Base-by-base conservation (phyloP, 2,797 vertebrate species). In the Enteromius paludinosus region DNA sequence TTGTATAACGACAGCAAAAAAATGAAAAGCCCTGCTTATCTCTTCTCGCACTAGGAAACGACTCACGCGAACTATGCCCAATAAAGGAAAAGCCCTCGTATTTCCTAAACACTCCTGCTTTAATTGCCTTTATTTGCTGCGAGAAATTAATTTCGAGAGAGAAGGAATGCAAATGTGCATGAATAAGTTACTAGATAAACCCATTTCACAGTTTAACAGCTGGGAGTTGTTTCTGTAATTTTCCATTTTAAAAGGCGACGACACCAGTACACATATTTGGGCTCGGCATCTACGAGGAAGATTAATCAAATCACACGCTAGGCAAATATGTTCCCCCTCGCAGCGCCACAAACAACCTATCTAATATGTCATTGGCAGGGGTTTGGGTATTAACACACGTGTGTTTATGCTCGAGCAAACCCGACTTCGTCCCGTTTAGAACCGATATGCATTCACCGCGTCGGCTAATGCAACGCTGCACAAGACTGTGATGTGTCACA, bases 201-300 rank as follows among this genome's bases (percentile, higher is more conserved):
- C 90, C 75, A 90, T 93, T 95, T 95, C 89, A 90, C 87, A 89
- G 86, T 79, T 90, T 94, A 96, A 93, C 93, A 96, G 92, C 94
- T 95, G 93, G 92, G 89, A 93, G 89, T 88, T 93, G 90, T 94
- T 90, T 95, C 93, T 92, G 85, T 93, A 93, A 96, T 95, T 95
- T 68, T 92, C 90, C 82, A 69, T 88, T 95, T 95, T 92, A 93
- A 95, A 96, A 94, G 91, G 94, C 93, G 92, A 92, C 82, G 90
- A 90, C 90, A 92, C 89, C 88, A 92, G 90, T 82, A 85, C 89
- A 90, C 89, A 91, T 91, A 90, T 91, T 88, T 85, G 87, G 88
- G 86, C 73, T 90, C 91, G 82, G 82, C 78, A 89, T 93, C 91
- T 90, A 83, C 88, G 91, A 89, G 85, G 87, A 87, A 87, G 87